These are phyloP conservation scores for Epirrhoe alternata DNA, from an alignment of 2,888 invertebrate species.

Conservation along the genomic window DNA sequence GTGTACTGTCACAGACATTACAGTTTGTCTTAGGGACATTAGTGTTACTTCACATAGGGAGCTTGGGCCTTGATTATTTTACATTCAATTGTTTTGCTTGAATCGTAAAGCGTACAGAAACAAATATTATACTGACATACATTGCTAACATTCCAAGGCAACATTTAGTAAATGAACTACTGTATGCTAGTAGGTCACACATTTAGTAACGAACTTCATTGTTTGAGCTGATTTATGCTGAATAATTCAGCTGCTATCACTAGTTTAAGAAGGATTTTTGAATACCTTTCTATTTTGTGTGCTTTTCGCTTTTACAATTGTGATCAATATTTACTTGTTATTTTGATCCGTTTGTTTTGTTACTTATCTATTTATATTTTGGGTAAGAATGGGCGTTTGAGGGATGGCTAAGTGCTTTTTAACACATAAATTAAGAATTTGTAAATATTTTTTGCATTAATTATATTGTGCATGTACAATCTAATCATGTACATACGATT, in stretches of 20 bases:
- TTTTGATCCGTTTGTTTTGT: constrained; percentile 35
- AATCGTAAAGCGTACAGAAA: constrained; percentile 19
- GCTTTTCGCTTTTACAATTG: constrained; percentile 42
- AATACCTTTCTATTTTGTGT: constrained; percentile 22
- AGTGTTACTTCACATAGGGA: constrained; percentile 66
- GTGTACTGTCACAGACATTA: constrained; percentile 68
- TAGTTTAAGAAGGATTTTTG: constrained; percentile 19
- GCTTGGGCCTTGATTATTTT: constrained; percentile 50
- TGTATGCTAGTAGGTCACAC: constrained; percentile 17
- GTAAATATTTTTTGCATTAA: constrained; percentile 83
- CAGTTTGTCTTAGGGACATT: constrained; percentile 64
- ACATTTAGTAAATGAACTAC: constrained; percentile 12
- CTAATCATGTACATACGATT: constrained; percentile 59
- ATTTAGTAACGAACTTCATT: constrained; percentile 10
- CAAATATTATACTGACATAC: constrained; percentile 8
- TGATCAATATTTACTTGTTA: constrained; percentile 31
- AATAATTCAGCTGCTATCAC: constrained; percentile 26
- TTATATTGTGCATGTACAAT: constrained; percentile 70
- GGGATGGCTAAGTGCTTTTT: constrained; percentile 78
- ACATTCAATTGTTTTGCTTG: constrained; percentile 36
- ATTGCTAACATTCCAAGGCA: constrained; percentile 14
- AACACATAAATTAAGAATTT: constrained; percentile 67
- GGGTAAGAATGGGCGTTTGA: constrained; percentile 57
- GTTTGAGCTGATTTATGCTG: constrained; percentile 16
- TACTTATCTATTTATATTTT: constrained; percentile 48